Conservation (phyloP, 1,140 invertebrate species). For the Drosophila cardini region DNA sequence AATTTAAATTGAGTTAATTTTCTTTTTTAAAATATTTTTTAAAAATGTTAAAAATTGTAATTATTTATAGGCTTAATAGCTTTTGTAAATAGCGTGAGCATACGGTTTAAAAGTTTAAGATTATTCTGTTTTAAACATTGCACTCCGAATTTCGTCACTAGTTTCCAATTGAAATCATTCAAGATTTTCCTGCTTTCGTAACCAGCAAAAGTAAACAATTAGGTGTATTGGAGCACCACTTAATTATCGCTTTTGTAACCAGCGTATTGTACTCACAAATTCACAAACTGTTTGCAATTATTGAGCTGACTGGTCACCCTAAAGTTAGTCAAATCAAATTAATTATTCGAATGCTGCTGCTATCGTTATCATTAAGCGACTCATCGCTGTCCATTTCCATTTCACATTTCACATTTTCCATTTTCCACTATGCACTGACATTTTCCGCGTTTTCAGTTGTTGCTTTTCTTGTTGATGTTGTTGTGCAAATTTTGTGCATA, state of each 20-base stretch:
- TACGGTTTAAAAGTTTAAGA: too few species aligned
- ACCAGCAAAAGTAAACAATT: too few species aligned
- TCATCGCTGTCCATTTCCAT: slow-evolving; percentile 24
- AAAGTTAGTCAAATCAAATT: slow-evolving; percentile 39
- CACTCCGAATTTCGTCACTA: too few species aligned
- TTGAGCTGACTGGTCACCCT: slow-evolving; percentile 29
- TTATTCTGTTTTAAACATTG: too few species aligned
- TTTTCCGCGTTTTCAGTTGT: slow-evolving; percentile 7
- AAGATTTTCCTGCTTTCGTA: not conserved
- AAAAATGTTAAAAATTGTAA: too few species aligned
- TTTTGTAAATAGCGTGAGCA: not conserved
- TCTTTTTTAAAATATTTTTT: too few species aligned
- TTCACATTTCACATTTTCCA: slow-evolving; percentile 26
- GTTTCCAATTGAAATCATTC: too few species aligned
- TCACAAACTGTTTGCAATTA: slow-evolving; percentile 11
- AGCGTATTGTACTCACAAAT: too few species aligned
- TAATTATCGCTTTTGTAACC: too few species aligned
- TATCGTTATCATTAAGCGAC: slow-evolving; percentile 27
- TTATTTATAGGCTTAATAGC: not conserved
- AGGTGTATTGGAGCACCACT: too few species aligned
- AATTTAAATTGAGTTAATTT: too few species aligned
- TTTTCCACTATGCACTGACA: slow-evolving; percentile 14
- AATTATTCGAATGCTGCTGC: slow-evolving; percentile 19
- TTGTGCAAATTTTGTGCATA: slow-evolving; percentile 46
- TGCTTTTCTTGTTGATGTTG: slow-evolving; percentile 7